Percentiles rank a stretch among this genome's conserved stretches.
Conservation (phyloP, 2,797 vertebrate species). For the Lepus townsendii region DNA sequence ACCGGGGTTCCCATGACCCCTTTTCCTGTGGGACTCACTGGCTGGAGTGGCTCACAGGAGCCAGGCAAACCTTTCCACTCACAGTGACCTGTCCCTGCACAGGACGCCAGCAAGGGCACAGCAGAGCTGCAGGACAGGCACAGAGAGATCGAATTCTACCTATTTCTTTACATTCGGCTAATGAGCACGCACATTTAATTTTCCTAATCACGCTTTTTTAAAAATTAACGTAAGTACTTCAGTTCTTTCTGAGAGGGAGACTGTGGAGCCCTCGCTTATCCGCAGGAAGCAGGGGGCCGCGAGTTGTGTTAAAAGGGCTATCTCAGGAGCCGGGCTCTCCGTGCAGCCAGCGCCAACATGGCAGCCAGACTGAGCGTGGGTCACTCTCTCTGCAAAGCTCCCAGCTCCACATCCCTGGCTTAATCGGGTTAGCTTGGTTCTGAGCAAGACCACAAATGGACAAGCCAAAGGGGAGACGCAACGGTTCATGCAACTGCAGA, state of each 20-base stretch:
- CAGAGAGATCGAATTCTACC: conserved; percentile 2
- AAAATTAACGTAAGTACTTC: neutral
- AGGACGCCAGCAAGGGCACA: neutral
- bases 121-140: neutral
- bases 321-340: neutral
- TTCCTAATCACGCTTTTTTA: neutral
- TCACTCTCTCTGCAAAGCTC: neutral
- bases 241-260: neutral
- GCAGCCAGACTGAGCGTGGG: neutral
- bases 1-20: neutral
- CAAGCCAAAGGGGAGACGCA: neutral
- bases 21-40: neutral
- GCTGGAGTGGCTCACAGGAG: neutral
- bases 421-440: no score
- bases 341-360: neutral
- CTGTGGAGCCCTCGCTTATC: neutral
- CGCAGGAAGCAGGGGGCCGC: neutral
- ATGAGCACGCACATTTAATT: conserved; percentile 39
- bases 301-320: neutral
- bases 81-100: neutral
- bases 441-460: neutral
- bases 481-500: conserved; percentile 5
- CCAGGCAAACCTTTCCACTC: neutral
- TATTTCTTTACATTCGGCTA: neutral
- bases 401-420: neutral